phyloP scores from a whole-genome alignment of 92 coral and sea anemone species.

The Palythoa grandis region DNA sequence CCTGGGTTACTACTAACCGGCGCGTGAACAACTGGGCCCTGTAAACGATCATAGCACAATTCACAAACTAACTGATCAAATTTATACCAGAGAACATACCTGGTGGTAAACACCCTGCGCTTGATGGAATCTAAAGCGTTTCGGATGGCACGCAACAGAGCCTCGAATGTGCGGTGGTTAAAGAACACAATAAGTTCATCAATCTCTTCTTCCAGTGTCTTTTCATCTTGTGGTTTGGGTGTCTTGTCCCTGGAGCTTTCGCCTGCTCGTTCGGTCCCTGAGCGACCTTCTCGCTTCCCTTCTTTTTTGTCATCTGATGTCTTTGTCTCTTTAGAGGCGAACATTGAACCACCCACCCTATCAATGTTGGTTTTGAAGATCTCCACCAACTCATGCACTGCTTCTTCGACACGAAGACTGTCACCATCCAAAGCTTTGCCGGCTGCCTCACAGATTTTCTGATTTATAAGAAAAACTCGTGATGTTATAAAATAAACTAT shows the following conservation, averaged over 20 bases:
- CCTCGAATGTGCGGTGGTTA: constrained; percentile 87
- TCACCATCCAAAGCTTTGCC: constrained; percentile 67
- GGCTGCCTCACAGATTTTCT: constrained; percentile 76
- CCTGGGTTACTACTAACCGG: no score
- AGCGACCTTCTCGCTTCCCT: constrained; percentile 65
- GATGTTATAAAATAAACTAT: neutral
- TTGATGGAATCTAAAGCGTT: constrained; percentile 88
- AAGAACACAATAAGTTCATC: constrained; percentile 83
- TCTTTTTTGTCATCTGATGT: constrained; percentile 73
- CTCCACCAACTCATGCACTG: constrained; percentile 82
- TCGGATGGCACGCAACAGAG: constrained; percentile 77
- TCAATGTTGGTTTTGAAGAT: constrained; percentile 74
- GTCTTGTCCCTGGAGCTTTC: constrained; percentile 74
- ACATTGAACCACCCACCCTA: constrained; percentile 73
- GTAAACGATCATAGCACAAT: no score
- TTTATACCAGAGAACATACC: constrained; percentile 41
- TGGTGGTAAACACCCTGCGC: constrained; percentile 79
- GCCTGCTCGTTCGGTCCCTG: constrained; percentile 60
- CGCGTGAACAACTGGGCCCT: no score
- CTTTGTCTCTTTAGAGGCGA: constrained; percentile 68
- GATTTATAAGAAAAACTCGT: neutral
- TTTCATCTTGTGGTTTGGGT: constrained; percentile 81
- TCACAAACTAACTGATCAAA: neutral
- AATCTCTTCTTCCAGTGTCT: constrained; percentile 85
- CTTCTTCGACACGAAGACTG: constrained; percentile 88